A percentile compares a stretch with the other conserved stretches of the same genome.
Evolutionary conservation across 2,888 invertebrate species (phyloP).

Genomic region (Synanthedon andrenaeformis): DNA sequence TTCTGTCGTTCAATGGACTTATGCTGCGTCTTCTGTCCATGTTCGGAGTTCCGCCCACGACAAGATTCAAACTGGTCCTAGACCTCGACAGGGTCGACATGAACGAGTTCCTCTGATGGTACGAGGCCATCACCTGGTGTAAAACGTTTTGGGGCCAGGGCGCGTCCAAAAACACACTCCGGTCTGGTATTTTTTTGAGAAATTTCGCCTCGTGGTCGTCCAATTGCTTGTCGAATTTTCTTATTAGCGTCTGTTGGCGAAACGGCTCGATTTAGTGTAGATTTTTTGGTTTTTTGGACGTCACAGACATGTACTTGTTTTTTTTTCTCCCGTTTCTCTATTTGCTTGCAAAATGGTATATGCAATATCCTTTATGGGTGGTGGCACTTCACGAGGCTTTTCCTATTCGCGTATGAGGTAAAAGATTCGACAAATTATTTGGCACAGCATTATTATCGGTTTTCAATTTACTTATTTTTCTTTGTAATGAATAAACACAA

Average conservation of each 20-base stretch:
- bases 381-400: too few species aligned
- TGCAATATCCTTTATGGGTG: too few species aligned
- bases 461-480: too few species aligned
- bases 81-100: slow-evolving; percentile 69
- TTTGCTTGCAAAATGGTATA: too few species aligned
- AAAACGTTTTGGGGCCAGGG: slow-evolving; percentile 61
- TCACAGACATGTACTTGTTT: slow-evolving; percentile 18
- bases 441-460: too few species aligned
- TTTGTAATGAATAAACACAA: too few species aligned
- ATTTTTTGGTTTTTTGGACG: slow-evolving; percentile 18
- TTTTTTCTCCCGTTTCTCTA: too few species aligned
- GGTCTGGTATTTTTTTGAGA: slow-evolving; percentile 44
- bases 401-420: too few species aligned
- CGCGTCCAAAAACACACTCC: slow-evolving; percentile 34
- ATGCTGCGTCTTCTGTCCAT: slow-evolving; percentile 41
- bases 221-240: slow-evolving; percentile 45
- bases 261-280: slow-evolving; percentile 3
- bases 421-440: too few species aligned
- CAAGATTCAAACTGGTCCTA: slow-evolving; percentile 60
- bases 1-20: slow-evolving; percentile 29
- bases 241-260: slow-evolving; percentile 38
- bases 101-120: slow-evolving; percentile 55
- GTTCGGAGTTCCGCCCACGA: slow-evolving; percentile 38
- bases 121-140: slow-evolving; percentile 44
- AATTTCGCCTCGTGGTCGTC: slow-evolving; percentile 60